These are phyloP conservation scores for Euura lappo DNA, from an alignment of 1,140 invertebrate species.

Conservation along the genomic window DNA sequence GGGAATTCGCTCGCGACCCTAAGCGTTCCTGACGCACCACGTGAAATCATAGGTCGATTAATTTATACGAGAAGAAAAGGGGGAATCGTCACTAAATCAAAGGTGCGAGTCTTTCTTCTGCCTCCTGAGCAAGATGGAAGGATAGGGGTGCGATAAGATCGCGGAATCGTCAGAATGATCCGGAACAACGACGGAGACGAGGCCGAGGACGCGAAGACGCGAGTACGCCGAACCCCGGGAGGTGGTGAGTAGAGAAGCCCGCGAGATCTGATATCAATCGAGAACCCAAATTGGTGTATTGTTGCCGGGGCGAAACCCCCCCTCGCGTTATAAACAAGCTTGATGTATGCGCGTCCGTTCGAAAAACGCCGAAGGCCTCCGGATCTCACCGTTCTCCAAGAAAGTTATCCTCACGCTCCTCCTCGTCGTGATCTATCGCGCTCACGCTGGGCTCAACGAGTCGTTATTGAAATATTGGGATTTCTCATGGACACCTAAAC, in stretches of 20 bases:
- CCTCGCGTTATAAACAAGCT: neutral
- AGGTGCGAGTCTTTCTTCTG: too few species aligned
- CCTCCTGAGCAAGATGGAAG: too few species aligned
- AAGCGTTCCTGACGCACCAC: neutral
- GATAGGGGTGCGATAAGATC: too few species aligned
- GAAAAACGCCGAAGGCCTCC: neutral
- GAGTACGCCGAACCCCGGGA: too few species aligned
- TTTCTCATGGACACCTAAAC: neutral
- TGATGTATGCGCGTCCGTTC: neutral
- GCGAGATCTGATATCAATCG: neutral
- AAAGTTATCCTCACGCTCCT: neutral
- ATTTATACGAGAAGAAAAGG: too few species aligned
- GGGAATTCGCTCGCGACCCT: neutral
- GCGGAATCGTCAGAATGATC: neutral
- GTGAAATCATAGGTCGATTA: too few species aligned
- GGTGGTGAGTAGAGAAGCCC: neutral
- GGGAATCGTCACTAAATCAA: too few species aligned
- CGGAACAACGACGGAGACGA: too few species aligned
- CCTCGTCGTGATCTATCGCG: neutral
- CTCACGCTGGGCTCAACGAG: slow-evolving; percentile 1
- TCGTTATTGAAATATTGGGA: slow-evolving; percentile 3
- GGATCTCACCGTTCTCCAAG: neutral
- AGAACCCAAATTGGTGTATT: slow-evolving; percentile 5
- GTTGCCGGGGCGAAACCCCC: neutral
- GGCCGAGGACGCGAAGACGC: too few species aligned